These are phyloP conservation scores for Achroia grisella DNA, from an alignment of 1,140 invertebrate species.

Conservation along the genomic window DNA sequence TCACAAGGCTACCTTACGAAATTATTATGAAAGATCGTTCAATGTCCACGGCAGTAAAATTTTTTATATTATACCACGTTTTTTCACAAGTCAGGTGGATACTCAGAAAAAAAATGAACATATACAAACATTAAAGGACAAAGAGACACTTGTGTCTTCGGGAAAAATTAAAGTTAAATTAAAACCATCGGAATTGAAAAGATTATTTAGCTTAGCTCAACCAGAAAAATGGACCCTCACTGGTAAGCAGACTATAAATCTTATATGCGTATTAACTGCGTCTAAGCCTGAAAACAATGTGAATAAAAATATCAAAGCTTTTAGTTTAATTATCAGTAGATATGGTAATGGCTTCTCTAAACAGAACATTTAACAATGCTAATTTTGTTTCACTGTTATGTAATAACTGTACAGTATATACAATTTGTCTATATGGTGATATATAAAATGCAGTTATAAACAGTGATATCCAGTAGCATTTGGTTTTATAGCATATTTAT, in stretches of 20 bases:
- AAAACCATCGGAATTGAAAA: conserved; percentile 75
- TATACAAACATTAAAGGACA: conserved; percentile 33
- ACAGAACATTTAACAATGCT: too few species aligned
- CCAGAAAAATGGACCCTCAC: conserved; percentile 82
- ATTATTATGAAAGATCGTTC: conserved; percentile 50
- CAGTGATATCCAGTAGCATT: too few species aligned
- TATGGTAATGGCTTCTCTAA: too few species aligned
- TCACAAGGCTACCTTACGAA: conserved; percentile 43
- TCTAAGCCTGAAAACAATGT: too few species aligned
- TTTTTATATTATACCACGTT: conserved; percentile 5
- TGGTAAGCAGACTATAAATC: conserved; percentile 51
- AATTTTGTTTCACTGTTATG: too few species aligned
- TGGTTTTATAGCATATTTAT: too few species aligned
- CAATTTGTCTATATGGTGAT: too few species aligned
- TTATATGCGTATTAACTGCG: too few species aligned
- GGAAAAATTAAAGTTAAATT: conserved; percentile 61
- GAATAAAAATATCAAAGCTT: too few species aligned
- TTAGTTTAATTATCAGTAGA: too few species aligned
- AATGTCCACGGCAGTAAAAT: conserved; percentile 5
- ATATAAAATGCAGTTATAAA: too few species aligned
- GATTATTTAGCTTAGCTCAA: conserved; percentile 78
- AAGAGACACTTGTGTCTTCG: conserved; percentile 22
- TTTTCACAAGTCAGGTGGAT: conserved; percentile 52
- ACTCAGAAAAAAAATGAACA: conserved; percentile 42
- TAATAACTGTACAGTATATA: too few species aligned